Base-by-base conservation (phyloP, 2,888 invertebrate genomes). In the Lepidochitona cinerea region DNA sequence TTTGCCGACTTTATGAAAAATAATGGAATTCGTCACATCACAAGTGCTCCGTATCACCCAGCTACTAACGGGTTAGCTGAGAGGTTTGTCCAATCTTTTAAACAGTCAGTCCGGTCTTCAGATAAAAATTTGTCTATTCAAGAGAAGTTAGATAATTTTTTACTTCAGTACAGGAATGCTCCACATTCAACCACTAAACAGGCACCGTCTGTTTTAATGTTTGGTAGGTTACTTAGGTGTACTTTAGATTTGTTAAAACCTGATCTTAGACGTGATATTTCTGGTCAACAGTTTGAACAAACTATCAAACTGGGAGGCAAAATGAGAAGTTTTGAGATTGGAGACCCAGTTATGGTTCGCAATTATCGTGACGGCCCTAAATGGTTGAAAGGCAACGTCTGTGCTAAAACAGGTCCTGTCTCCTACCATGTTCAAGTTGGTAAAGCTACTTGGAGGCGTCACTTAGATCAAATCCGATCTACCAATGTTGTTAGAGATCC, bases 51-150 rank as follows among this genome's bases (percentile, higher is more conserved):
- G 0, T 88, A 77, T 64, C 84, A 86, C 73, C 84, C 86, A 0
- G 78, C 79, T 35, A 77, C 77, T 9, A 88, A 88, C 69, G 86
- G 88, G 1, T 73, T 79, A 37, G 87, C 81, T 1, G 86, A 87
- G 72, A 68, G 84, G 5, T 74, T 79, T 14, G 84, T 84, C 4
- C 80, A 80, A 71, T 79, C 75, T 3, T 75, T 84, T 69, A 84
- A 84, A 37, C 29, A 53, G 18, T 37, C 65, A 7, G 12, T 72
- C 9, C 7, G 41, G 9, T 26, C 33, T 7, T 7, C 65, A 32
- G 37, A 54, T 26, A 54, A 23, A 23, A 26, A 54, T 7, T n/a
- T 54, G 26, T 26, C 54, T 6, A 54, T 54, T 23, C 54, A 54
- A 23, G n/a, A 54, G 54, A 54, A 54, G n/a, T n/a, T n/a, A n/a